Evolutionary conservation across 2,888 invertebrate species (phyloP), one percentile per base, ranked within the genome.

Genomic region (Stramonita haemastoma): DNA sequence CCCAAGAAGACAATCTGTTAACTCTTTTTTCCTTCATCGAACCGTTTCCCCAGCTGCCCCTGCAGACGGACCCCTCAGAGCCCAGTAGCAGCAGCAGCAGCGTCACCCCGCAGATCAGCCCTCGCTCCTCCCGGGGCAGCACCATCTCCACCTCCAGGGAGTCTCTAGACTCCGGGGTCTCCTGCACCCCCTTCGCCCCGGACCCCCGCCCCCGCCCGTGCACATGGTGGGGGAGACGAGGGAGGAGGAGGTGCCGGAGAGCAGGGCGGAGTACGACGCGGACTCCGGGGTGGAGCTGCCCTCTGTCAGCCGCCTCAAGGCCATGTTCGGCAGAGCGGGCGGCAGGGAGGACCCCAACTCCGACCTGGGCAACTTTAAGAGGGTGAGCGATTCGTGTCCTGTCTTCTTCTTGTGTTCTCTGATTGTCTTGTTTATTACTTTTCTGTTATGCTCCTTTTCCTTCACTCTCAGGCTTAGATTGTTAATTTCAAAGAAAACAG

Each of bases 231-330:
- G 94, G 6, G 90, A 91, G 60, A 93, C 93, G 1, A 90, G 85
- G 22, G 95, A 94, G 86, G 92, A 92, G 0, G 95, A 95, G n/a
- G 90, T 94, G 15, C 95, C 94, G 17, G 94, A 94, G 85, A 94
- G 93, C 89, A 89, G 94, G 26, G 93, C 93, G 34, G 94, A 95
- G 87, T 93, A 92, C 87, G 94, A 94, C 73, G 93, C 93, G 5
- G 94, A 94, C 13, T 92, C 91, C 0, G 92, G 93, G 0, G 84
- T 93, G 26, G 94, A 94, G 85, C 91, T 95, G 70, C 95, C 95
- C 4, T 95, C 95, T n/a, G 95, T 95, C 83, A 94, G 94, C 89
- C 90, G 94, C 57, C 91, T 95, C 29, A 93, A 93, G 77, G 94
- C 94, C 15, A 93, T 94, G 93, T 95, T 95, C 91, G 73, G 85